Evolutionary conservation across 2,888 invertebrate species (phyloP).

Genomic region (Chironomus tentans): DNA sequence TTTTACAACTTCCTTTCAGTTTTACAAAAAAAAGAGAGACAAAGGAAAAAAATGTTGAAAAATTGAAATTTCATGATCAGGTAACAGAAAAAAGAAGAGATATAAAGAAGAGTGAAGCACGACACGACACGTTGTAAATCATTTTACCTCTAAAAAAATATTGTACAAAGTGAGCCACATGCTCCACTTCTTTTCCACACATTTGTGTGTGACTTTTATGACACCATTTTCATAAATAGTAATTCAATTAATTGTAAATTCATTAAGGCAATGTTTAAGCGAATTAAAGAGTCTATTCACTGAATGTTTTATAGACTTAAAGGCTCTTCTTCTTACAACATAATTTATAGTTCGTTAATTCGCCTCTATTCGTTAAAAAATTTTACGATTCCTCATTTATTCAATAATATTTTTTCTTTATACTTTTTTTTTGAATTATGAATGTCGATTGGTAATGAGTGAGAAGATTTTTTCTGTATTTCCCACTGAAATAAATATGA

Average conservation of each 20-base stretch:
- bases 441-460: conserved; percentile 5
- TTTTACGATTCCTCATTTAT: no score
- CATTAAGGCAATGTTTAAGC: neutral
- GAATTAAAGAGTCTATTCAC: neutral
- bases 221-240: neutral
- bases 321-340: neutral
- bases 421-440: neutral
- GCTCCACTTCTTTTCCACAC: neutral
- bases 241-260: neutral
- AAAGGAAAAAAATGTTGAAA: neutral
- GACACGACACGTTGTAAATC: conserved; percentile 26
- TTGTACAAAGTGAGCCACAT: neutral
- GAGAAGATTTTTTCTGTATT: neutral
- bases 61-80: conserved; percentile 2
- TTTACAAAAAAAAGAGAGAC: neutral
- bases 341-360: conserved; percentile 23
- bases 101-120: conserved; percentile 7
- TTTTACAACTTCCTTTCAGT: conserved; percentile 23
- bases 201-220: neutral
- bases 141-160: neutral
- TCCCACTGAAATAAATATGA: no score
- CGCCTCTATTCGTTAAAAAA: neutral
- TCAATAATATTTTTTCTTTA: neutral
- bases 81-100: neutral
- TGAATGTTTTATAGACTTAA: neutral